Percentiles rank a stretch among this genome's conserved stretches.
Evolutionary conservation across 2,888 invertebrate species (phyloP).

Genomic region (Nesidiocoris tenuis): DNA sequence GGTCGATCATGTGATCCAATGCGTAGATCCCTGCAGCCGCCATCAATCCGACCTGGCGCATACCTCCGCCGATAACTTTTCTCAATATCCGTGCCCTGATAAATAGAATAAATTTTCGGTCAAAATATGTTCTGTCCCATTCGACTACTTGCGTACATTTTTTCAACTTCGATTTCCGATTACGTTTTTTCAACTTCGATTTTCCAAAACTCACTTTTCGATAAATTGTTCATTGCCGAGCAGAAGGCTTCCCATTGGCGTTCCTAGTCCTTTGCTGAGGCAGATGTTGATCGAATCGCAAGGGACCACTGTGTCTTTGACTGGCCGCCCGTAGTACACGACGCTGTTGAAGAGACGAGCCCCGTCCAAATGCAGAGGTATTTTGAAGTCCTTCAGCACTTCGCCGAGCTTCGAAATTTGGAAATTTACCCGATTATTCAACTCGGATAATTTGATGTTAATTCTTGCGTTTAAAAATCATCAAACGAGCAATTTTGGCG

Average conservation of each 20-base stretch:
- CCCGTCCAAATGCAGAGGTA: slow-evolving; percentile 89
- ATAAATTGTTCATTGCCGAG: slow-evolving; percentile 75
- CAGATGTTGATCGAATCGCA: slow-evolving; percentile 84
- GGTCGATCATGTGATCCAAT: slow-evolving; percentile 73
- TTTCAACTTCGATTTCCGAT: no score
- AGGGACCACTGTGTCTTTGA: slow-evolving; percentile 65
- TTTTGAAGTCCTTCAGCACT: slow-evolving; percentile 53
- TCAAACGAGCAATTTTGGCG: no score
- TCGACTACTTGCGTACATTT: no score
- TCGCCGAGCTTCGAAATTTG: slow-evolving; percentile 30
- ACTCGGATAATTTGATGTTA: no score
- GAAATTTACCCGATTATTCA: no score
- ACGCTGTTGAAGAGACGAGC: slow-evolving; percentile 90
- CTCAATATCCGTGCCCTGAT: slow-evolving; percentile 73
- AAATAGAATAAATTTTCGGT: slow-evolving; percentile 31
- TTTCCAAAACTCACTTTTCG: slow-evolving; percentile 67
- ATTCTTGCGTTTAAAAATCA: no score
- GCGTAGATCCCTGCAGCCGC: slow-evolving; percentile 88
- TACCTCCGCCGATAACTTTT: slow-evolving; percentile 89
- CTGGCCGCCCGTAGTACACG: slow-evolving; percentile 64
- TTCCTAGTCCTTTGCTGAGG: slow-evolving; percentile 87
- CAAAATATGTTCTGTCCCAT: no score
- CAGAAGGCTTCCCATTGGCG: slow-evolving; percentile 84
- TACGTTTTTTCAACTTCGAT: no score
- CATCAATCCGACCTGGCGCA: slow-evolving; percentile 88